Conservation (phyloP, 2,113 vertebrate genomes). For the Paratilapia polleni region DNA sequence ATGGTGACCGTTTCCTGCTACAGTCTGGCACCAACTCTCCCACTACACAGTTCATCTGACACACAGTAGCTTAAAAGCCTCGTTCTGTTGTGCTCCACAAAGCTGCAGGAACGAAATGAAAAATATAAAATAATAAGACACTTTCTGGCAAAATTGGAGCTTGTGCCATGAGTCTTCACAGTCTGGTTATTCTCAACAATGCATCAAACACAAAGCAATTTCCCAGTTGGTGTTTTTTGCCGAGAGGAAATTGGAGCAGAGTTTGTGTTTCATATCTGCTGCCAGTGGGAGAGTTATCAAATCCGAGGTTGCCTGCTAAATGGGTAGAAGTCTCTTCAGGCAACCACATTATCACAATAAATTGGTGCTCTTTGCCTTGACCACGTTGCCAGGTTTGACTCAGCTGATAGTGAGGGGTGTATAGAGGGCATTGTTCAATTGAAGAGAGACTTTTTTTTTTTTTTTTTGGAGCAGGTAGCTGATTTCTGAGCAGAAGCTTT, state of each 20-base stretch:
- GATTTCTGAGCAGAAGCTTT: neutral
- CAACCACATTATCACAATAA: conserved; percentile 8
- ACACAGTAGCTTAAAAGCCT: neutral
- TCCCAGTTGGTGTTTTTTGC: conserved; percentile 13
- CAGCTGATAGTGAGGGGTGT: conserved; percentile 6
- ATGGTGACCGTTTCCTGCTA: neutral
- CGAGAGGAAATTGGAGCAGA: conserved; percentile 7
- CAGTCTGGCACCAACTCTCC: neutral
- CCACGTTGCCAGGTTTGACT: conserved; percentile 41
- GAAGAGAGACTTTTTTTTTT: neutral
- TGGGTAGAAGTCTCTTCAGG: neutral
- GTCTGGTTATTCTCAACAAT: conserved; percentile 24
- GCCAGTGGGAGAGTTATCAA: conserved; percentile 13
- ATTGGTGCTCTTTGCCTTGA: neutral
- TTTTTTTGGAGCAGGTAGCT: neutral
- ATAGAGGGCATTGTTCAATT: neutral
- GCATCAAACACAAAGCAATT: conserved; percentile 15
- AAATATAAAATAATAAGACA: neutral
- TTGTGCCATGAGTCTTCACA: neutral
- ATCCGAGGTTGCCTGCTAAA: conserved; percentile 19
- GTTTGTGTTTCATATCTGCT: conserved; percentile 27
- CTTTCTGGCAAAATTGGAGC: neutral
- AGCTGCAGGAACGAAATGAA: neutral
- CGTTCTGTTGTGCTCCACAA: neutral
- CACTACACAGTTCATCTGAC: neutral